Base-by-base conservation (phyloP, 2,888 invertebrate genomes). In the Drosophila greeni region DNA sequence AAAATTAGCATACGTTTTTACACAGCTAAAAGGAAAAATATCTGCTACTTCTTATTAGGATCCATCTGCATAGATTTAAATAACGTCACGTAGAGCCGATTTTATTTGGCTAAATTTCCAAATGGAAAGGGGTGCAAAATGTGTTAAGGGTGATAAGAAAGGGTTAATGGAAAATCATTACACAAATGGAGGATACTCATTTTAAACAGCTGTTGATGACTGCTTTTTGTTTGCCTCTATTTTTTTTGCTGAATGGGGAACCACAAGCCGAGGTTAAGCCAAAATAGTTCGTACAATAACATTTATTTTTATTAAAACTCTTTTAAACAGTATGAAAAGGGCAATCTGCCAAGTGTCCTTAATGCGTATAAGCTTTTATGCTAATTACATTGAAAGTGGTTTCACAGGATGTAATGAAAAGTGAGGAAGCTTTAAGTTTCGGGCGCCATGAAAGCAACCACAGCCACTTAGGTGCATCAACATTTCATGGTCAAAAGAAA, bases 361-460 rank as follows among this genome's bases (percentile, higher is more conserved):
- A 29, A 45, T 45, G 45, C 18, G 16, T 45, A 18, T 18, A 45
- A 29, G 14, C 45, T 20, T 45, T 45, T 45, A 45, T 12, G 29
- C 45, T 18, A 45, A 45, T 45, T 45, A 45, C 45, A 45, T 18
- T 45, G 45, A 45, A 45, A 45, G 45, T 14, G 29, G 29, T 45
- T 45, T 29, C 45, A 14, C 45, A 8, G 7, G 29, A 45, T 0
- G 14, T 45, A 45, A 29, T 0, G 8, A 14, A 29, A 45, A 29
- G 18, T 29, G 14, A 18, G 18, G 8, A 12, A 43, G 16, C 16
- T 18, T 16, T 16, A 26, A 26, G 16, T 16, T 16, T 26, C 16
- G 11, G 12, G 16, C 11, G 6, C 24, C 16, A 16, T 43, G 6
- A 43, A 26, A 24, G 2, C 24, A 9, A 42, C 42, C 5, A 6